Base-by-base conservation (phyloP, 2,888 invertebrate genomes). In the Himalopsyche kuldschensis region DNA sequence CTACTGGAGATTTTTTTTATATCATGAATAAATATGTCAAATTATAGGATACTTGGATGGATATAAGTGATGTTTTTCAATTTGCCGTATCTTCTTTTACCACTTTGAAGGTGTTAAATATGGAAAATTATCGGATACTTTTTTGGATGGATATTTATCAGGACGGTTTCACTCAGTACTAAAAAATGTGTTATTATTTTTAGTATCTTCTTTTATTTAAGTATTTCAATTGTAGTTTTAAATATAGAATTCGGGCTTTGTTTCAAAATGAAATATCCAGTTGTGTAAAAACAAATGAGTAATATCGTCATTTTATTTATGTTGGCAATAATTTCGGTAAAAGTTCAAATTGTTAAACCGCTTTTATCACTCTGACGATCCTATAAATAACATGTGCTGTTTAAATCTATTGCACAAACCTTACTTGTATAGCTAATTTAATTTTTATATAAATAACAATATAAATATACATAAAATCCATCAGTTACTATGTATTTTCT, bases 341-440 rank as follows among this genome's bases (percentile, higher is more conserved):
- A 20, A 11, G 11, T 30, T 69, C 69, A 27, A 69, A 30, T 69
- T 69, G 69, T 69, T 11, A 27, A 69, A 11, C 69, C 15, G 69
- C 69, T 69, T 69, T 69, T 69, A 69, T 69, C 69, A 69, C 24
- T 69, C 69, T 69, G 69, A 69, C 69, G 69, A 69, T 69, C 69
- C 69, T 69, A 69, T 69, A 69, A 69, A 69, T 69, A 27, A 27
- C 69, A 69, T 69, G 69, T 69, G 35, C 32, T 82, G 79, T 82
- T 78, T 79, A 75, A 27, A 69, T 82, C 82, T 31, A 84, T 77
- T 82, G 85, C 85, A 85, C 85, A 85, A 85, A 85, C 85, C 81
- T 63, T 84, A 83, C 78, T 79, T 85, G 85, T 85, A 85, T 85
- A 85, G 85, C 83, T 85, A 84, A 82, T 80, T 83, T 82, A 84